Base-by-base conservation (phyloP, 2,797 vertebrate genomes). In the Acipenser oxyrinchus region DNA sequence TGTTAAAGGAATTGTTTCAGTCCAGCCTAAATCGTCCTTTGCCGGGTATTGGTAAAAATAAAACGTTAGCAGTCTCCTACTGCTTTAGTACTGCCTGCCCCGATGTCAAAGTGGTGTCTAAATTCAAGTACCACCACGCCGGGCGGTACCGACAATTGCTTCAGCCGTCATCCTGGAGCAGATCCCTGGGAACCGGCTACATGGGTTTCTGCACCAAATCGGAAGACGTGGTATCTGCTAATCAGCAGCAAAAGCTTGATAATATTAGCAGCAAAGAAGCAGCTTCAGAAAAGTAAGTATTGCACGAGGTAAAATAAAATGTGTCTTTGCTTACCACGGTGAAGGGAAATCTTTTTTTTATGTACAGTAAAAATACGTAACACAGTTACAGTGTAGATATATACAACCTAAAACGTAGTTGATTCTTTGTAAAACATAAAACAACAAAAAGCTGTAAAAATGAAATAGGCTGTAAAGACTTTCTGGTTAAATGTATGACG, bases 1-100 rank as follows among this genome's bases (percentile, higher is more conserved):
- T 85, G 81, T 84, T 94, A 69, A 89, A 91, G 83, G 89, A 92
- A 78, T 83, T 93, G 79, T 83, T 87, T 70, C 74, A 88, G 79
- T 71, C 79, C 81, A 77, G 74, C 75, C 77, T 83, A 18, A 84
- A 83, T 78, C 86, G 85, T 77, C 73, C 82, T 49, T 72, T 82
- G 48, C 66, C 75, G 64, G 70, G 66, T 62, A 63, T 68, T 72
- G 72, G 65, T 3, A 74, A 71, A 62, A 76, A 70, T 72, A 82
- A 68, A 72, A 71, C 66, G 70, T 81, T 81, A 76, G 68, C 76
- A 3, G 63, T 57, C 53, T 73, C 72, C 57, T 73, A 7, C 73
- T 70, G 69, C 72, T 78, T 75, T 73, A 66, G 72, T 72, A 10
- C 79, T 70, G 12, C 73, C 71, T 76, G 75, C 65, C 53, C 67